A percentile compares a stretch with the other conserved stretches of the same genome.
These are phyloP conservation scores for Merops nubicus DNA, from an alignment of 2,113 vertebrate species.

Conservation along the genomic window DNA sequence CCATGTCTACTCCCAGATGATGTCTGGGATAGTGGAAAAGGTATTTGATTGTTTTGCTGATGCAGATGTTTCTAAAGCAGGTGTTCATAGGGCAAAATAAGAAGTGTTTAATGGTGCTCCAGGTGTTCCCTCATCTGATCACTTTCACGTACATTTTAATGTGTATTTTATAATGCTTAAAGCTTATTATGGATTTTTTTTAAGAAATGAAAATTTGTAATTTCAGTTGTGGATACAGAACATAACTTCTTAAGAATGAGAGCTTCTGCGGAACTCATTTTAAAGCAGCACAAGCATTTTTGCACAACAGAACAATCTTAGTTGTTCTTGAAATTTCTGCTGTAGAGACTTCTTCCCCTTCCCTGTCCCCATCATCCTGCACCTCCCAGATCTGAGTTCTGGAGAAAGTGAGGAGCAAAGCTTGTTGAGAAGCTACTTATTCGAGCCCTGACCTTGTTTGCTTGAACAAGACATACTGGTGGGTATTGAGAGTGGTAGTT, in stretches of 20 bases:
- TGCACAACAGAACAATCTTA: not conserved
- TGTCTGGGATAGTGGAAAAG: not conserved
- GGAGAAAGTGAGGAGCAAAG: not conserved
- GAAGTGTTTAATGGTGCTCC: not conserved
- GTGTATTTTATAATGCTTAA: not conserved
- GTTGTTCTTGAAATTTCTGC: not conserved
- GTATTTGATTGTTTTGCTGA: not conserved
- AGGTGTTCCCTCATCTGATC: not conserved
- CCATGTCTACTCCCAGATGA: rapidly evolving
- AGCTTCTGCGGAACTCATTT: not conserved
- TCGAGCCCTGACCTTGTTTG: too few species aligned
- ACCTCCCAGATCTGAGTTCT: not conserved
- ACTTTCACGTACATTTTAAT: not conserved
- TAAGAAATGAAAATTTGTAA: not conserved
- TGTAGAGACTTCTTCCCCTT: not conserved
- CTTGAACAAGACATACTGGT: not conserved
- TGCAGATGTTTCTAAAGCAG: not conserved
- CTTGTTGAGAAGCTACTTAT: too few species aligned
- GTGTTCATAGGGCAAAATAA: not conserved
- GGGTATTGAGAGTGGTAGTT: not conserved
- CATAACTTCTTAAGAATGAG: not conserved
- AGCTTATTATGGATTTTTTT: not conserved
- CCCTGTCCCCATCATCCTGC: not conserved
- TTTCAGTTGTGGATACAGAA: not conserved
- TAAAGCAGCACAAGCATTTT: not conserved